Conservation (phyloP, 2,888 invertebrate species). For the Synanthedon formicaeformis region DNA sequence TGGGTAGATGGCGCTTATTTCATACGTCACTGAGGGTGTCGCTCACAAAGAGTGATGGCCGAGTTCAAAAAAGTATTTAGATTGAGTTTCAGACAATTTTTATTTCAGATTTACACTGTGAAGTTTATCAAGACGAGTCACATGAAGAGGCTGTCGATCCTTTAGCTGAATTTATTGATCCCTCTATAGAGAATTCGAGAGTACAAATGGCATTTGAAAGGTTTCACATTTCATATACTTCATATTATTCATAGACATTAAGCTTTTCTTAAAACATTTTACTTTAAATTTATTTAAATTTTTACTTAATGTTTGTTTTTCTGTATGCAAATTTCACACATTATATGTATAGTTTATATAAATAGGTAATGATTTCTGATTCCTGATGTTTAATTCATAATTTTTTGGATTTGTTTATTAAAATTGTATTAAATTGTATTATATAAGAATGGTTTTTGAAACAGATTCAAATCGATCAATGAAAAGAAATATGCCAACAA, state of each 20-base stretch:
- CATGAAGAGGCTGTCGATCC: neutral
- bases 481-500: neutral
- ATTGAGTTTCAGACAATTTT: neutral
- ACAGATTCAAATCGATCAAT: neutral
- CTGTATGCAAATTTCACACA: no score
- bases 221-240: neutral
- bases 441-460: neutral
- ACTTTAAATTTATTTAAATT: no score
- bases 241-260: no score
- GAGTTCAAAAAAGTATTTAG: neutral
- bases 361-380: neutral
- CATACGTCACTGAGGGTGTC: no score
- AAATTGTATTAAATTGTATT: no score
- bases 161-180: neutral
- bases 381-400: neutral
- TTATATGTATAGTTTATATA: no score
- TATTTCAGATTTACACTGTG: neutral
- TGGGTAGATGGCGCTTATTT: no score
- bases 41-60: no score
- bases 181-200: neutral
- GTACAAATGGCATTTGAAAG: neutral
- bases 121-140: neutral
- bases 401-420: no score
- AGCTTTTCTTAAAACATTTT: no score
- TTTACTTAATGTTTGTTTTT: no score